phyloP scores from a whole-genome alignment of 2,797 vertebrate species.

The Sebastes diaconus region DNA sequence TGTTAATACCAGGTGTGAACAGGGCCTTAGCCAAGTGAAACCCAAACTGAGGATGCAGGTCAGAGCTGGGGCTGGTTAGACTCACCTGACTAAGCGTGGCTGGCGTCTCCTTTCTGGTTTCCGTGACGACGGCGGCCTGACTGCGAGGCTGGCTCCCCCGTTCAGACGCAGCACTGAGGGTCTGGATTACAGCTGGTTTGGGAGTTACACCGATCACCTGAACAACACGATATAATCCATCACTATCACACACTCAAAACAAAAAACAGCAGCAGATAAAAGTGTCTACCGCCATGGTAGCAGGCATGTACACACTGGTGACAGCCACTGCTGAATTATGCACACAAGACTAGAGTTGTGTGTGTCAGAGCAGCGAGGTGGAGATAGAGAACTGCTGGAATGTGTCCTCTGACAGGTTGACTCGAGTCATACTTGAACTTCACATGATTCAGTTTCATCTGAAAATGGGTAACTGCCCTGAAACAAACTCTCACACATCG shows the following conservation, averaged over 20 bases:
- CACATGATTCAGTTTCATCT: not conserved
- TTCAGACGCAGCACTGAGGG: conserved; percentile 10
- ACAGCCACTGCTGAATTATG: not conserved
- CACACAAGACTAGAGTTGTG: not conserved
- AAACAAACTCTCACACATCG: not conserved
- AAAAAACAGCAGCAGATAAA: not conserved
- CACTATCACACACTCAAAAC: not conserved
- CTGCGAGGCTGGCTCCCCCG: not conserved
- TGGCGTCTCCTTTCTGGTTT: conserved; percentile 18
- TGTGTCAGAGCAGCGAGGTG: not conserved
- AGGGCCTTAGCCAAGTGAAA: not conserved
- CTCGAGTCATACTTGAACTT: not conserved
- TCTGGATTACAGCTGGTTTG: conserved; percentile 36
- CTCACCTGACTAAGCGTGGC: conserved; percentile 48
- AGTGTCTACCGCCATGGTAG: not conserved
- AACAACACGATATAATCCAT: not conserved
- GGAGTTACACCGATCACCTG: conserved; percentile 52
- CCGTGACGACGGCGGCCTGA: not conserved
- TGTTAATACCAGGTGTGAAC: too few species aligned
- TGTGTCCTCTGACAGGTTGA: not conserved
- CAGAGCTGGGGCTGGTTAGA: not conserved
- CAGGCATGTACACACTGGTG: too few species aligned
- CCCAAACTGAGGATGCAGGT: not conserved
- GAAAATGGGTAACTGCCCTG: not conserved
- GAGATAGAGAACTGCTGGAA: not conserved